A percentile compares a stretch with the other conserved stretches of the same genome.
Conservation (phyloP, 2,113 vertebrate species). For the Phylloscopus trochiloides region DNA sequence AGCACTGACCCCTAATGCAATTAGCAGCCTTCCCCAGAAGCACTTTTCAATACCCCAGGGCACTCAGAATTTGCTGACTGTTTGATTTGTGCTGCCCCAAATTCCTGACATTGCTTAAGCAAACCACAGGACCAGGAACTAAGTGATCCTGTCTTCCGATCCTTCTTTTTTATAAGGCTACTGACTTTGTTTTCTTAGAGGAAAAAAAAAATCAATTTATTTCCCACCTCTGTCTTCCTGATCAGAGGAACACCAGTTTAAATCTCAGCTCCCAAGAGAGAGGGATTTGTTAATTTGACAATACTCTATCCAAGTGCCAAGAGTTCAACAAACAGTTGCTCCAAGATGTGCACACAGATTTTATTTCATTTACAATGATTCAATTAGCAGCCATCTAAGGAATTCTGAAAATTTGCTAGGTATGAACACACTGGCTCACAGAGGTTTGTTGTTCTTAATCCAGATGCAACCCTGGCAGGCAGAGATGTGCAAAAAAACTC, state of each 20-base stretch:
- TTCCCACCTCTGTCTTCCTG: background rate
- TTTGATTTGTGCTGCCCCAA: background rate
- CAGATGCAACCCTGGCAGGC: background rate
- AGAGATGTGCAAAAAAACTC: background rate
- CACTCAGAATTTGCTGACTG: slow-evolving; percentile 27
- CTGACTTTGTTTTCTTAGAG: background rate
- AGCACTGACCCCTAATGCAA: background rate
- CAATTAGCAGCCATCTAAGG: background rate
- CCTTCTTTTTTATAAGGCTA: background rate
- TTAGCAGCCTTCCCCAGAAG: slow-evolving; percentile 7
- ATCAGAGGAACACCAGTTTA: background rate
- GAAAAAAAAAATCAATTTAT: background rate
- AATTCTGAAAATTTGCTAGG: background rate
- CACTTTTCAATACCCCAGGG: slow-evolving; percentile 13
- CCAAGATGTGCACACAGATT: background rate
- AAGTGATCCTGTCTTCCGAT: background rate
- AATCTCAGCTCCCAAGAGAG: background rate
- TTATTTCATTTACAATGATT: background rate
- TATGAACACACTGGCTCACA: background rate
- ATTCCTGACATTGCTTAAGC: slow-evolving; percentile 22
- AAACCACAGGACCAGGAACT: slow-evolving; percentile 24
- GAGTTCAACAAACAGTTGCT: background rate
- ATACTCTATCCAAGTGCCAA: background rate
- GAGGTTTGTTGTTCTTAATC: background rate
- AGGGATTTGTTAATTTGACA: background rate